Evolutionary conservation across 2,888 invertebrate species (phyloP), one percentile per base, ranked within the genome.

Genomic region (Xanthia togata): DNA sequence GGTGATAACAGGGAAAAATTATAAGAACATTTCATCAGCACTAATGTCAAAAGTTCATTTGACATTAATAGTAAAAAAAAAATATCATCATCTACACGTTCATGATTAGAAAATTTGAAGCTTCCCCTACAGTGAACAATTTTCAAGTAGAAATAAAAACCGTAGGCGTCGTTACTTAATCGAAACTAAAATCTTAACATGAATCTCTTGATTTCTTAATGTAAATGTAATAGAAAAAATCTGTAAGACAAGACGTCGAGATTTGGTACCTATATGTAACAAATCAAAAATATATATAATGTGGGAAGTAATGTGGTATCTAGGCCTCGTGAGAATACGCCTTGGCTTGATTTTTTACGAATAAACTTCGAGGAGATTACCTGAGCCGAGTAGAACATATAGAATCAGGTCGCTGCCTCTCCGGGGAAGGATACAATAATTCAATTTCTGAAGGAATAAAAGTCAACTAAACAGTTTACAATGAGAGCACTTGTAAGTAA

Each of bases 351-450:
- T 78, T 85, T 84, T 83, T 78, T 83, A 79, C 78, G 70, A 83
- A 78, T 86, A 79, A 83, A 87, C 76, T 81, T 86, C 69, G 70
- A 69, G 63, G n/a, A 79, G 79, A 78, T 83, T 85, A 87, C 86
- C 71, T 87, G 69, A 76, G 76, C 73, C 64, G 73, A 76, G 73
- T 60, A 70, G 70, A 81, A 70, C 76, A 74, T 81, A 80, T 81
- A 53, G 67, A 87, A 86, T 86, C 88, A 81, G 77, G 73, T 78
- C 81, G 68, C 78, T 73, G 70, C 41, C 74, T 80, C 87, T 77
- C 86, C 59, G 63, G 88, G 79, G 86, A 73, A 64, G 62, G 53
- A 78, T 70, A 80, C 63, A 81, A 79, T 81, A 77, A 87, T 73
- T 68, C 75, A 73, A 78, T 78, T 78, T 79, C 31, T 76, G 53